Base-by-base conservation (phyloP, 2,888 invertebrate genomes). In the Amiota communis region DNA sequence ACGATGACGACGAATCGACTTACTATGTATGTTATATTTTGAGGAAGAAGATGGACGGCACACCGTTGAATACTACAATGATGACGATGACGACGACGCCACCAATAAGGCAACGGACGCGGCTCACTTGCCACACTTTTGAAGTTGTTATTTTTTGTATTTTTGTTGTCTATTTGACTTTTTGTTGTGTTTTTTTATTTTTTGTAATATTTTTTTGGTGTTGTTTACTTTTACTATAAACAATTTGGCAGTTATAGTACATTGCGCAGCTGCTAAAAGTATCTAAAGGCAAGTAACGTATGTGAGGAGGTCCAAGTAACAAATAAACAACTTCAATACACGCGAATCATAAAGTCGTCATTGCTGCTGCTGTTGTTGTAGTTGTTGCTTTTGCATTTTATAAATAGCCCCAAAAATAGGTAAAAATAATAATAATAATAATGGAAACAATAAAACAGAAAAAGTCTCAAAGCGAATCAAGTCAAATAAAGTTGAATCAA, bases 121-220 rank as follows among this genome's bases (percentile, higher is more conserved):
- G 79, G 82, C 85, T 84, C 83, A 78, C 79, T 83, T 84, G 83
- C 74, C 75, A 76, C 76, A 79, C 79, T 81, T 81, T 83, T 80
- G 76, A 84, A 81, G 84, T 82, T 76, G 75, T 74, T 77, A 56
- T 74, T 76, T 51, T 74, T 74, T 36, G 48, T n/a, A 36, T 36
- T 36, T 36, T 36, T 61, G 56, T 67, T 74, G 65, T 59, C 12
- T 23, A 4, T 59, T n/a, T 17, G n/a, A 67, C 20, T 17, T 59
- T 61, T 61, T 71, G 61, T 59, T 73, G 73, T 59, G 3, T 76
- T 71, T 17, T 72, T 70, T 10, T 75, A 36, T 9, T 67, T 71
- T 49, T 78, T 51, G 23, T 36, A 4, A 6, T 36, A 2, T 72
- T 51, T 23, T 72, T 47, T 67, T 75, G 72, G 57, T 75, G 65